Base-by-base conservation (phyloP, 2,797 vertebrate species). In the Hypotaenidia philippensis region DNA sequence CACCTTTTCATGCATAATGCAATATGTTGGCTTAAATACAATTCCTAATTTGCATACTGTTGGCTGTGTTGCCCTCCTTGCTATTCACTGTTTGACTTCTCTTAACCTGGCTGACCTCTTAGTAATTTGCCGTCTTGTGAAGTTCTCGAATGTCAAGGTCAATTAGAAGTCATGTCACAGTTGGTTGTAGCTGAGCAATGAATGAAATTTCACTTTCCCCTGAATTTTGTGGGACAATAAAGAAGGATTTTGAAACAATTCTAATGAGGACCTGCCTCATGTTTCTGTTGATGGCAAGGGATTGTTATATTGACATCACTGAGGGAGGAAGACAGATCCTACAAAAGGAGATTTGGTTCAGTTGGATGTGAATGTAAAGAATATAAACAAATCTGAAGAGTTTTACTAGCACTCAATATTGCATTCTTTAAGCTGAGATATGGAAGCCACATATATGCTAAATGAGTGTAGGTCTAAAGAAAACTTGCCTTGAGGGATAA, bases 1-100 rank as follows among this genome's bases (percentile, higher is more conserved):
- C 91, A 86, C 95, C 94, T 97, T 97, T 96, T 94, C 96, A 97
- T 98, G 96, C 95, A 97, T 98, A 97, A 98, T 98, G 94, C 94
- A 97, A 6, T 68, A 36, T 87, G 91, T 92, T 70, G n/a, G 69
- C 88, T 96, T 94, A 78, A 94, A 93, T 90, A 95, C 94, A 87
- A 94, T 52, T 68, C 50, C 93, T 94, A 34, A 79, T 92, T 97
- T 96, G 49, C 94, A 97, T 96, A 89, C 27, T 19, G 60, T 81
- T 76, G 88, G 75, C 72, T 94, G 41, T 76, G 19, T 69, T 89
- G 85, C 83, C 69, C 50, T 83, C 87, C 65, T 83, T 86, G 34
- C 71, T 94, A 86, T 74, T 55, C 83, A 29, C 31, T 77, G 2
- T 76, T 95, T 32, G 29, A 72, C 89, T 89, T 91, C 76, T 82